Conservation (phyloP, 2,113 vertebrate genomes). For the Thalassarche chlororhynchos region DNA sequence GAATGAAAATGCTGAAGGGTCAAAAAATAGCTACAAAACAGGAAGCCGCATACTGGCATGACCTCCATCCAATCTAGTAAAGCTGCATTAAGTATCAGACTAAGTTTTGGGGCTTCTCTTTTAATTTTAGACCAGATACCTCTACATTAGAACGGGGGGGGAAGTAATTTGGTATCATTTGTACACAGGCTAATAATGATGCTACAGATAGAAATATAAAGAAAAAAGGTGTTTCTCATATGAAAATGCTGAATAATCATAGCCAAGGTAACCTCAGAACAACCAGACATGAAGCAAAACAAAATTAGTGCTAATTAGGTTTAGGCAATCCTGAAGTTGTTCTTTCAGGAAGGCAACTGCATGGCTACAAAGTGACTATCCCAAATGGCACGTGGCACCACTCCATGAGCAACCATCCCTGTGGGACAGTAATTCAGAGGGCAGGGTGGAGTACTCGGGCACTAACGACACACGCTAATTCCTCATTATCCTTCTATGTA, state of each 20-base stretch:
- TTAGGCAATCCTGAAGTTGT: background rate
- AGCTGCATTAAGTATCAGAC: background rate
- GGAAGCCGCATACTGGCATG: background rate
- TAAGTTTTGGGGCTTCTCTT: background rate
- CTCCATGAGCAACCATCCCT: background rate
- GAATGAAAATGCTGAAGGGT: conserved; percentile 18
- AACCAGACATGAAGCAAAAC: background rate
- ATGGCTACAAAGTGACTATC: background rate
- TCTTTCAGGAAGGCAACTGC: background rate
- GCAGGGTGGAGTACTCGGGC: background rate
- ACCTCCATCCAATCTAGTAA: background rate
- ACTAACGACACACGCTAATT: background rate
- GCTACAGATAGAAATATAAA: background rate
- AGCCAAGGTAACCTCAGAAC: background rate
- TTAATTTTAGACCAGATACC: background rate
- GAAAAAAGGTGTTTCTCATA: background rate
- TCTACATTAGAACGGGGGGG: background rate
- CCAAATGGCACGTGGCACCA: background rate
- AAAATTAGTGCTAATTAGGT: background rate
- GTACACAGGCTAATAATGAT: background rate
- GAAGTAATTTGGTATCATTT: background rate
- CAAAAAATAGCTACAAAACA: background rate
- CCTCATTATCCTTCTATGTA: background rate
- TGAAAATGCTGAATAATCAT: background rate
- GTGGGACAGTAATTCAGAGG: background rate